Base-by-base conservation (phyloP, 1,140 invertebrate species). In the Drosophila quadrilineata region DNA sequence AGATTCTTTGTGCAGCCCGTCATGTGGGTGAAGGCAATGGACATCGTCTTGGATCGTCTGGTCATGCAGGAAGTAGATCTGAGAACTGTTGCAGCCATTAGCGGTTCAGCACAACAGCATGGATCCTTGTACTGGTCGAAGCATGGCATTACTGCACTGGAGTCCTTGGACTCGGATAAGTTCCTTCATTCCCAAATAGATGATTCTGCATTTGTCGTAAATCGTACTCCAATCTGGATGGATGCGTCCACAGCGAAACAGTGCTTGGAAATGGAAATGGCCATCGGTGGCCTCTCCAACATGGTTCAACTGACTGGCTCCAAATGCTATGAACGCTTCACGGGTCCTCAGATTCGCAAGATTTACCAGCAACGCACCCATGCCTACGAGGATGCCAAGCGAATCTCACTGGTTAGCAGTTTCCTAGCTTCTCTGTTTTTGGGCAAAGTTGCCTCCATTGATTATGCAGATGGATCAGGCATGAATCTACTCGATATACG, bases 1-100 rank as follows among this genome's bases (percentile, higher is more conserved):
- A 86, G 75, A 59, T 87, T 88, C 75, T 88, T 94, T 40, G 94
- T 94, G 2, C 97, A 97, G 0, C 93, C 96, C 0, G 90, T 96
- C 2, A 96, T 99, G 94, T 99, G 97, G 97, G 93, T 99, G 0
- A 98, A 98, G 91, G 97, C 98, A 0, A 86, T 99, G 16, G 98
- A 99, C 85, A 93, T 98, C 89, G 91, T 98, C 0, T 91, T 99
- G 87, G 96, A 98, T 79, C 93, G 94, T 71, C 91, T 99, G 9
- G 92, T 95, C 36, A 92, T 96, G 5, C 93, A 93, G 46, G 95
- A 95, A 12, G 94, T 96, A 6, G 95, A 98, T 89, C 96, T 98
- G 75, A 93, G 93, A 19, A 93, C 93, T 71, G 93, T 99, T 12
- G 92, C 91, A 1, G 95, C 95, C n/a, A 90, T 99, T 56, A 97